Base-by-base conservation (phyloP, 2,797 vertebrate species). In the Pristis pectinata region DNA sequence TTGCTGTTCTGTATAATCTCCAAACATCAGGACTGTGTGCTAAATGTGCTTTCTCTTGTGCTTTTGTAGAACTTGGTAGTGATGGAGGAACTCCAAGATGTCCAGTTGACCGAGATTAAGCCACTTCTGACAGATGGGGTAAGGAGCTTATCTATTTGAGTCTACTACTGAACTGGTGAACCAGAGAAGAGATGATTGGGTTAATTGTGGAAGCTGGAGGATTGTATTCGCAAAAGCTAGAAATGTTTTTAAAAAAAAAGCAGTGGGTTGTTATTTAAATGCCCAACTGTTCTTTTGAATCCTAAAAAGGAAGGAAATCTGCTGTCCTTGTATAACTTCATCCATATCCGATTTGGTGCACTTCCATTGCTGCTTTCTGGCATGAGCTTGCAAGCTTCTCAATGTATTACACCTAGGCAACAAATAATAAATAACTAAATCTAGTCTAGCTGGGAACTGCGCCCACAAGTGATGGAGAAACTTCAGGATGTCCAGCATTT, bases 51-150 rank as follows among this genome's bases (percentile, higher is more conserved):
- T 4, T 53, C 15, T 91, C 41, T 67, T 67, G 59, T 91, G 7
- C n/a, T 67, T 67, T 9, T 91, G 59, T 27, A 94, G 92, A 72
- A 34, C 41, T 53, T 56, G 11, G 70, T 94, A 96, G 61, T 95
- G 95, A 99, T 99, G 98, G 98, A 99, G 94, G 98, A 99, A 96
- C 97, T 99, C 95, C 98, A 99, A 95, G 98, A 99, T 95, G 98
- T 99, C 95, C 98, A 99, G 96, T 95, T 99, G 96, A 99, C 98
- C 72, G 98, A 99, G 97, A 99, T 99, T 97, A 99, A 99, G 95
- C 98, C 98, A 0, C 98, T 99, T 64, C 97, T 99, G 95, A 98
- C 98, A 17, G 98, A 98, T 95, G 98, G 98, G 98, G 98, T 99
- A 97, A 97, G 95, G 93, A 91, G 41, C 49, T 27, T 80, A 49